Conservation (phyloP, 1,140 invertebrate genomes). For the Neodiprion fabricii region DNA sequence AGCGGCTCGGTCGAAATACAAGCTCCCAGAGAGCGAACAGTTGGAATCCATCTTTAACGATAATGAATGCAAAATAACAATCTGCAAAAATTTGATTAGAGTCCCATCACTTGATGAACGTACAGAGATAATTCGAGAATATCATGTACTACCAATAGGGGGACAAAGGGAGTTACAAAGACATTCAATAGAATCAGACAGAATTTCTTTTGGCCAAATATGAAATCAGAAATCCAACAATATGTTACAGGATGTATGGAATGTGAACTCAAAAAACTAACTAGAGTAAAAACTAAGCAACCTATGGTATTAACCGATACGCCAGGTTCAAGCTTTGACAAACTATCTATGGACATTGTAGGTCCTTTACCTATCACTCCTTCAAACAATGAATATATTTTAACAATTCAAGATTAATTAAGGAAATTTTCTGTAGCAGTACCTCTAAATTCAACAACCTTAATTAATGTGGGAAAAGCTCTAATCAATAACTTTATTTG, state of each 20-base stretch:
- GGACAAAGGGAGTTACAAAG: slow-evolving; percentile 33
- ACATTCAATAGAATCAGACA: slow-evolving; percentile 24
- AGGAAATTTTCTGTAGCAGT: slow-evolving; percentile 33
- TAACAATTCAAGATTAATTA: slow-evolving; percentile 38
- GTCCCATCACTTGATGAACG: too few species aligned
- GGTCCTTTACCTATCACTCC: slow-evolving; percentile 23
- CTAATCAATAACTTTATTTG: not conserved
- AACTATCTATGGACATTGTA: not conserved
- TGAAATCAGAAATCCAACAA: slow-evolving; percentile 28
- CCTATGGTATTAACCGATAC: too few species aligned
- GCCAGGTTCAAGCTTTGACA: too few species aligned
- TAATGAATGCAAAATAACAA: too few species aligned
- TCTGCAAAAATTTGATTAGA: too few species aligned
- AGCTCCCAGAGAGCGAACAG: too few species aligned
- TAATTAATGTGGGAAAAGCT: not conserved
- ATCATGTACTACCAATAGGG: slow-evolving; percentile 14
- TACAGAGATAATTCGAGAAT: too few species aligned
- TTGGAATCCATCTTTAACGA: too few species aligned
- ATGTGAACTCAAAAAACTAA: slow-evolving; percentile 33
- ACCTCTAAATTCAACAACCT: too few species aligned
- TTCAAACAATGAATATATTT: slow-evolving; percentile 17
- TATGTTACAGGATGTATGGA: slow-evolving; percentile 24
- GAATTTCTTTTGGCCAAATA: slow-evolving; percentile 27
- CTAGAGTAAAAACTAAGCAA: too few species aligned
- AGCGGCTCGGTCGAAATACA: too few species aligned